A percentile compares a stretch with the other conserved stretches of the same genome.
phyloP scores from a whole-genome alignment of 2,113 vertebrate species.

The Neodontobutis hainanensis region DNA sequence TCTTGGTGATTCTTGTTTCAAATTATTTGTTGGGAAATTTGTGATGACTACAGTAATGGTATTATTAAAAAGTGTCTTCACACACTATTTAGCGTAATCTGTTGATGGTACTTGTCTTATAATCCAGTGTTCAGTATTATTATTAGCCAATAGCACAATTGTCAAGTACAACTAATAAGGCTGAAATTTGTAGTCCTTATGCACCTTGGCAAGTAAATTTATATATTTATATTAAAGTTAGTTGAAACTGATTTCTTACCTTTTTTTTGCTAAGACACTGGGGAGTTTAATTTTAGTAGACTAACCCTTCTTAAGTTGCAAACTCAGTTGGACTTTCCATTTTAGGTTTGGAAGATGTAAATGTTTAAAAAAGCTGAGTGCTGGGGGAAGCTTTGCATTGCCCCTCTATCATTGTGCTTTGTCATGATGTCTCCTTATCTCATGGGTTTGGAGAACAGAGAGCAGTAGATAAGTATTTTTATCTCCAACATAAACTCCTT shows the following conservation, averaged over 20 bases:
- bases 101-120: too few species aligned
- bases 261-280: neutral
- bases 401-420: neutral
- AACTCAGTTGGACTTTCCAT: neutral
- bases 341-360: neutral
- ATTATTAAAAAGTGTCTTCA: neutral
- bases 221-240: too few species aligned
- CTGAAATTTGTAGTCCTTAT: too few species aligned
- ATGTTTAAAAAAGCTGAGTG: conserved; percentile 6
- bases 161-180: too few species aligned
- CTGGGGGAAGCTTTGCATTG: neutral
- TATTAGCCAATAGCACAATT: too few species aligned
- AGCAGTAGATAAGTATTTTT: neutral
- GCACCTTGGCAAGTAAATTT: too few species aligned
- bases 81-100: neutral
- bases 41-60: conserved; percentile 1
- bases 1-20: neutral
- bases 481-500: conserved; percentile 13
- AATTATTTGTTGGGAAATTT: neutral
- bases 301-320: neutral
- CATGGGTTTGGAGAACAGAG: neutral
- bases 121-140: too few species aligned
- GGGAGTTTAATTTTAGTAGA: neutral
- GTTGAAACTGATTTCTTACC: too few species aligned
- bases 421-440: conserved; percentile 29